phyloP scores from a whole-genome alignment of 2,797 vertebrate genomes.

The Sphenopsis melanotis region DNA sequence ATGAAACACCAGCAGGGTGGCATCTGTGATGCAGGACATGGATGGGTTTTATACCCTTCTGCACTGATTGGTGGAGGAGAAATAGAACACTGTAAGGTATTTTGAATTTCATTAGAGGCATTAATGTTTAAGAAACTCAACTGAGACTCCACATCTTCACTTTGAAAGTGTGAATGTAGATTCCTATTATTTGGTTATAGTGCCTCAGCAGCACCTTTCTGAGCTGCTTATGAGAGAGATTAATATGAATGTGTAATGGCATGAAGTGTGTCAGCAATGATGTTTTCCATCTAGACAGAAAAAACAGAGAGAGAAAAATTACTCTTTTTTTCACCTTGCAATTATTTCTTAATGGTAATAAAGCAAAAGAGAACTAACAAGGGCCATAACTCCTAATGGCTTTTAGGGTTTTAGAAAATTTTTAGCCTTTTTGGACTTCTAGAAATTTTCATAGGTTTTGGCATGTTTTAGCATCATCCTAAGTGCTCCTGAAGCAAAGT shows the following conservation, averaged over 20 bases:
- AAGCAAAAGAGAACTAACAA: not conserved
- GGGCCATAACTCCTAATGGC: accelerated
- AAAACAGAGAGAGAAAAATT: not conserved
- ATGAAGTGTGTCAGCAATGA: not conserved
- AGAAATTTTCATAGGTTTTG: not conserved
- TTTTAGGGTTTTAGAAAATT: not conserved
- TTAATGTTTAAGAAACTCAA: not conserved
- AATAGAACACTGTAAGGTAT: not conserved
- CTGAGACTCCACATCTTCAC: not conserved
- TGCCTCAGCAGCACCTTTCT: not conserved
- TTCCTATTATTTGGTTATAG: not conserved
- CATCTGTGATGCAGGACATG: not conserved
- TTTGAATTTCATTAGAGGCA: not conserved
- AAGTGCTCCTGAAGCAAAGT: not conserved
- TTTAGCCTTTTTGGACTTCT: not conserved
- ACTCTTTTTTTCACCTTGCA: not conserved
- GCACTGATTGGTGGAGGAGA: not conserved
- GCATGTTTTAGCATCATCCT: not conserved
- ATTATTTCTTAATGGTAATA: not conserved
- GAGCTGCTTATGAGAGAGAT: not conserved
- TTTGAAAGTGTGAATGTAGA: not conserved
- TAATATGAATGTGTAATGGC: not conserved
- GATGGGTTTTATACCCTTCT: not conserved
- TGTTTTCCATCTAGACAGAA: not conserved
- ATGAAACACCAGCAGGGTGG: not conserved